Evolutionary conservation across 2,113 vertebrate species (phyloP), one percentile per base, ranked within the genome.

Genomic region (Ardeotis arabs): DNA sequence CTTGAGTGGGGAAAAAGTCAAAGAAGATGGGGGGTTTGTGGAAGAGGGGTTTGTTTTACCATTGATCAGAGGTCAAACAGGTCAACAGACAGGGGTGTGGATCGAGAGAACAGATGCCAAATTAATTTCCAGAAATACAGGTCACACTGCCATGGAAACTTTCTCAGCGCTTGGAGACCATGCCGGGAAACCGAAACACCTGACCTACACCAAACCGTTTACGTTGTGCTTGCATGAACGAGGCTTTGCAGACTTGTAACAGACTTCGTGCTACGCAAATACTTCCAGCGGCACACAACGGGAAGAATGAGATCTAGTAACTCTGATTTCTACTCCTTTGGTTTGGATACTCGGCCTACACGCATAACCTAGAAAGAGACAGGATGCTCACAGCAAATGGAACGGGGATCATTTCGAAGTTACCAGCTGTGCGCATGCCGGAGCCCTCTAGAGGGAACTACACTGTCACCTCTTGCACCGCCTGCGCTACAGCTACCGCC

Each of bases 51-150:
- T 15, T 7, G 21, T 44, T 44, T 44, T 24, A 23, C 52, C 21
- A 12, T 2, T 0, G n/a, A 4, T 2, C 14, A 15, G 19, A 35
- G 45, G n/a, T n/a, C n/a, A n/a, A n/a, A n/a, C n/a, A n/a, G n/a
- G n/a, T n/a, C n/a, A n/a, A n/a, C n/a, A n/a, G n/a, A n/a, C n/a
- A n/a, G n/a, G n/a, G 62, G 31, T 58, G 84, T n/a, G 63, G 56
- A 64, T 24, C 1, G 2, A 50, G 35, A 63, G 31, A 45, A 44
- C 0, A 37, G 50, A 41, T 5, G 47, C 25, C 45, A 63, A 56
- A 56, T 24, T 23, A 4, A 69, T 29, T 44, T 33, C 55, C 76
- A 69, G 41, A 68, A 56, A 56, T 8, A 29, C 14, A 35, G 7
- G 62, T 9, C 24, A 55, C 22, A 3, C 22, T 20, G 55, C 31